A percentile compares a stretch with the other conserved stretches of the same genome.
Evolutionary conservation across 2,888 invertebrate genomes (phyloP).

Genomic region (Brenthis daphne): DNA sequence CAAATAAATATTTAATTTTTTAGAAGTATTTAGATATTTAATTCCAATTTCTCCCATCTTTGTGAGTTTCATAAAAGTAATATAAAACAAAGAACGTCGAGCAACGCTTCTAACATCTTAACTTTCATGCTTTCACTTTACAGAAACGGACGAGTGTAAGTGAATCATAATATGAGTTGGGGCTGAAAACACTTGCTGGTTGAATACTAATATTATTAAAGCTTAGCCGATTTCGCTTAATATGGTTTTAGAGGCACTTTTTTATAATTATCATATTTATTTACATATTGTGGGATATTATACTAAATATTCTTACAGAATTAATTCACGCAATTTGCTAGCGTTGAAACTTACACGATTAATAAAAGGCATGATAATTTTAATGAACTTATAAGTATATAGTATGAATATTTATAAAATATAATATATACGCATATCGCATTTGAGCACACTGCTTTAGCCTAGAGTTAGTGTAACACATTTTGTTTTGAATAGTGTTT

Average conservation of each 20-base stretch:
- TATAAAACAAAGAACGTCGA: slow-evolving; percentile 2
- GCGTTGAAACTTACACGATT: slow-evolving; percentile 22
- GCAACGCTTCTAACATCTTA: slow-evolving; percentile 68
- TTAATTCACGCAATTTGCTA: slow-evolving; percentile 33
- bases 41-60: too few relatives aligned
- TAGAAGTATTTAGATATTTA: too few relatives aligned
- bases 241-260: slow-evolving; percentile 25
- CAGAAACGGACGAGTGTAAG: slow-evolving; percentile 82
- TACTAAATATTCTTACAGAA: slow-evolving; percentile 21
- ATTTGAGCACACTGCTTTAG: slow-evolving; percentile 29
- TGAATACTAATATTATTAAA: slow-evolving; percentile 61
- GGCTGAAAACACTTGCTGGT: slow-evolving; percentile 60
- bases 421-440: slow-evolving; percentile 8
- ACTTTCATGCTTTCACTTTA: slow-evolving; percentile 79
- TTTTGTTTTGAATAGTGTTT: slow-evolving; percentile 21
- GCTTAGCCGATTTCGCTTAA: slow-evolving; percentile 52
- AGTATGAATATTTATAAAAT: slow-evolving; percentile 3
- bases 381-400: slow-evolving; percentile 12
- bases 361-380: slow-evolving; percentile 29
- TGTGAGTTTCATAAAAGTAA: too few relatives aligned
- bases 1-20: background rate
- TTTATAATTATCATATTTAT: slow-evolving; percentile 16
- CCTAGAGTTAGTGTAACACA: slow-evolving; percentile 21
- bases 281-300: slow-evolving; percentile 19
- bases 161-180: slow-evolving; percentile 65